Evolutionary conservation across 2,797 vertebrate genomes (phyloP), one percentile per base, ranked within the genome.

Genomic region (Periophthalmus magnuspinnatus): DNA sequence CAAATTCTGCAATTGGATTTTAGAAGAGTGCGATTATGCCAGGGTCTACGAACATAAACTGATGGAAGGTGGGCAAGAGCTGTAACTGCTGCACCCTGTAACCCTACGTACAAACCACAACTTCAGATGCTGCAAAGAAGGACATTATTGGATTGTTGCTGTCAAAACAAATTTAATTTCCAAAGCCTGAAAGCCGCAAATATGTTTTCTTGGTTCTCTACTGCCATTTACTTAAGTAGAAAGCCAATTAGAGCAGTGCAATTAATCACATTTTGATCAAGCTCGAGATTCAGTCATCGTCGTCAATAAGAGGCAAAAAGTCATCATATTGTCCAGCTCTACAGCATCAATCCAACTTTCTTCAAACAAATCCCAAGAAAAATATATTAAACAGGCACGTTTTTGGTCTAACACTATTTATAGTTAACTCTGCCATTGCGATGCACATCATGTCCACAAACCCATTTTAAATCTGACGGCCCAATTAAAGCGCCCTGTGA

Each of bases 1-100:
- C 50, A 33, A 82, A 80, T 81, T 74, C 13, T 71, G 59, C 65
- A 55, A 76, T 82, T 88, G 80, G 16, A 83, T 60, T 78, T 74
- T 84, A 74, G 76, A 82, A 56, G 47, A 81, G 16, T 33, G 61
- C 56, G 74, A 64, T 19, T 13, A 34, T 57, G 78, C 67, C 75
- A 77, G 64, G 75, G 84, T 76, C 71, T 54, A 67, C 63, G 79
- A 75, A 83, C 67, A 65, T 5, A 74, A 68, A 78, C 33, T 45
- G 66, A 28, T 16, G 66, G 72, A 32, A 60, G 33, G 52, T n/a
- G 28, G 38, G 10, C 11, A 34, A 13, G 3, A 66, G 74, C 55
- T 70, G 62, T 9, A 67, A 48, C 55, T 52, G 55, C 7, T 59
- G 56, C 45, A 56, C 50, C 41, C 54, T 33, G 28, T 8, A n/a